Evolutionary conservation across 2,888 invertebrate genomes (phyloP), one percentile per base, ranked within the genome.

Genomic region (Graphium colonna): DNA sequence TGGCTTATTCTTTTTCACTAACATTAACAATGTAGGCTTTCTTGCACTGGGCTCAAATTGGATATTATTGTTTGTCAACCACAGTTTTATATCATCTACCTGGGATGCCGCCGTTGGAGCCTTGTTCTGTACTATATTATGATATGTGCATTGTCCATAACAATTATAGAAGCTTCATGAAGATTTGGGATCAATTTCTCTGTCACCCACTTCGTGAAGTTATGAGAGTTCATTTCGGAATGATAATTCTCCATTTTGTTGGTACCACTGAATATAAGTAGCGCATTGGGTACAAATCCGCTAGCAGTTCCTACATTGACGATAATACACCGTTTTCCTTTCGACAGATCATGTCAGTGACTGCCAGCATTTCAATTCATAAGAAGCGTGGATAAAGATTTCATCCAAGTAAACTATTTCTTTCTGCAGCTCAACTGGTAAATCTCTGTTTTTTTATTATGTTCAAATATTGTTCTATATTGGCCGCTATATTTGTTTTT

Each of bases 161-260:
- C n/a, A n/a, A n/a, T n/a, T n/a, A n/a, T n/a, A n/a, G n/a, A n/a
- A n/a, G n/a, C n/a, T 7, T 43, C n/a, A 55, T 16, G 5, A 57
- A 40, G 15, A 46, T 52, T 38, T 58, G 58, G 40, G 12, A 60
- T 39, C 21, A 48, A 33, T 28, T 44, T 39, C 49, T 65, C 63
- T 26, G 3, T 26, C 26, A 26, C 26, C 26, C 26, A 7, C 26
- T 26, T 26, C 4, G 42, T 57, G 33, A 63, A 64, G 42, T 65
- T 65, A 28, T 48, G 31, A 13, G 33, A 12, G 51, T 64, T 63
- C 62, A 65, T 65, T 44, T 63, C 61, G 5, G 58, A 61, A 47
- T 64, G 60, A 12, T 63, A 64, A 16, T 63, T 62, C 40, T 59
- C 62, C 8, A 16, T 16, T 55, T 63, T 62, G 26, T 62, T 62